Percentiles rank a stretch among this genome's conserved stretches.
phyloP scores from a whole-genome alignment of 2,888 invertebrate species.

The Malthinus flaveolus region DNA sequence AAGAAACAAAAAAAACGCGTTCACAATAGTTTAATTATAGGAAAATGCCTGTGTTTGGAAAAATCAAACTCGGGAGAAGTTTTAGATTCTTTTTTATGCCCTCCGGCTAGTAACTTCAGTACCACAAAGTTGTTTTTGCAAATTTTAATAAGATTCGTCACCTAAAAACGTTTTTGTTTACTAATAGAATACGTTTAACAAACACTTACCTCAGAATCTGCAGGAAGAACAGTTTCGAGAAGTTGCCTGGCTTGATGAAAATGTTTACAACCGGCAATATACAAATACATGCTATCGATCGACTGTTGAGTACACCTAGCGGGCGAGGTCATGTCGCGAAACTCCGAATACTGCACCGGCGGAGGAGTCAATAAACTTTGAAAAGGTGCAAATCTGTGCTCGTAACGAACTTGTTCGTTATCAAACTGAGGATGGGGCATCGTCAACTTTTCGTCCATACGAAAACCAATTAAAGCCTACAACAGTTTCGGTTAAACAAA shows the following conservation, averaged over 20 bases:
- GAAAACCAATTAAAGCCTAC: slow-evolving; percentile 87
- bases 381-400: slow-evolving; percentile 91
- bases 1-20: background rate
- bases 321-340: slow-evolving; percentile 79
- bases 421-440: slow-evolving; percentile 89
- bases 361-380: slow-evolving; percentile 85
- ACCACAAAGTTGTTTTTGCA: slow-evolving; percentile 96
- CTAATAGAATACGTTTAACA: background rate
- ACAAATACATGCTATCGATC: slow-evolving; percentile 63
- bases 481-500: slow-evolving; percentile 35
- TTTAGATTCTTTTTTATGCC: slow-evolving; percentile 86
- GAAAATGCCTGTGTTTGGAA: slow-evolving; percentile 85
- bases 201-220: slow-evolving; percentile 73
- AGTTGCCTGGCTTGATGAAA: slow-evolving; percentile 89
- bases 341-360: slow-evolving; percentile 87
- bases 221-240: slow-evolving; percentile 79
- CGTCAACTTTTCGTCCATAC: slow-evolving; percentile 82
- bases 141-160: slow-evolving; percentile 81
- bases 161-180: slow-evolving; percentile 57
- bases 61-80: slow-evolving; percentile 91
- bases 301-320: slow-evolving; percentile 59
- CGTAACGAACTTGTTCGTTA: slow-evolving; percentile 91
- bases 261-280: slow-evolving; percentile 85
- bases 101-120: slow-evolving; percentile 87
- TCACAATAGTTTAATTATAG: slow-evolving; percentile 74